Evolutionary conservation across 2,797 vertebrate species (phyloP).

Genomic region (Lacerta viridis): DNA sequence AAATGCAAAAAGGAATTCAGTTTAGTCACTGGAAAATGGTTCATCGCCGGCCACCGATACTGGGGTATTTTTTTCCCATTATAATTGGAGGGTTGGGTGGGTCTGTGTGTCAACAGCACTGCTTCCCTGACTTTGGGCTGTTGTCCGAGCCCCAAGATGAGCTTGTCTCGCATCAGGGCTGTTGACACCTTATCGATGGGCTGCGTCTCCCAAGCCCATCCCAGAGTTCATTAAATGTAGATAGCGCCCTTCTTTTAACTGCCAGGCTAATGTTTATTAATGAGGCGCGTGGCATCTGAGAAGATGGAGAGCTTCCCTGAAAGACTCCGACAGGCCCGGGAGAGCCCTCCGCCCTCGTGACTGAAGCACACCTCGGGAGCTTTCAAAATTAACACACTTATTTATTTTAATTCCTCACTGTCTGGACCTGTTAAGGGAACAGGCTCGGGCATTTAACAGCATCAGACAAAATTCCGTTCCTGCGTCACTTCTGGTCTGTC

Average conservation of each 20-base stretch:
- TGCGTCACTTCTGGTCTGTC: constrained; percentile 45
- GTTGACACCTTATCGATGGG: constrained; percentile 68
- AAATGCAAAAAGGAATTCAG: background rate
- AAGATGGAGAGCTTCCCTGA: constrained; percentile 57
- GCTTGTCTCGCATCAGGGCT: constrained; percentile 38
- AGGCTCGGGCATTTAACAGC: background rate
- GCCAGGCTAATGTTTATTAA: constrained; percentile 72
- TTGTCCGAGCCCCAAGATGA: constrained; percentile 3
- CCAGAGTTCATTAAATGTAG: constrained; percentile 72
- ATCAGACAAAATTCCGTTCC: background rate
- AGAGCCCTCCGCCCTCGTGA: constrained; percentile 45
- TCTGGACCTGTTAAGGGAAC: constrained; percentile 51
- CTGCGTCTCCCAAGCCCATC: constrained; percentile 59
- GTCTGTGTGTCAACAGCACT: background rate
- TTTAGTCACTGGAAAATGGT: too few species aligned
- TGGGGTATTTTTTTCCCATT: too few species aligned
- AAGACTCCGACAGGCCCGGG: constrained; percentile 62
- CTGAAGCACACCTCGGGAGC: constrained; percentile 30
- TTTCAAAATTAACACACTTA: background rate
- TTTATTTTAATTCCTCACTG: constrained; percentile 57
- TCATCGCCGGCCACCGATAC: background rate
- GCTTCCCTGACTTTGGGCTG: background rate
- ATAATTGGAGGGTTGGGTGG: too few species aligned
- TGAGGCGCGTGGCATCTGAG: constrained; percentile 48
- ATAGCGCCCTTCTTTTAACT: constrained; percentile 47